Conservation (phyloP, 2,113 vertebrate species). For the Serilophus lunatus region DNA sequence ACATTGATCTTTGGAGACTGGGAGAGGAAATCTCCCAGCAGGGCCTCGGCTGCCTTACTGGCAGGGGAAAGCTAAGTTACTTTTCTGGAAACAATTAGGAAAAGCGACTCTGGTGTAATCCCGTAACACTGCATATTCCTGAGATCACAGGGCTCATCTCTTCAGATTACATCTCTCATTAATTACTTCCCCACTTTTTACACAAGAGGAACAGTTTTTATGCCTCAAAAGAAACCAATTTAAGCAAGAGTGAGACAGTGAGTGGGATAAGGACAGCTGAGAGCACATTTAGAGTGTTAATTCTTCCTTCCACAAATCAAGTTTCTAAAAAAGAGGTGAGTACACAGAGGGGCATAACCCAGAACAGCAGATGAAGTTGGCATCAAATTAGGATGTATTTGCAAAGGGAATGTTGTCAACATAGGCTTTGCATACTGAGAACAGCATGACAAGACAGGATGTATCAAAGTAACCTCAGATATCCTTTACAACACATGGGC, state of each 20-base stretch:
- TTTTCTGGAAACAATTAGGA: slow-evolving; percentile 44
- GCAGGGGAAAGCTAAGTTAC: neutral
- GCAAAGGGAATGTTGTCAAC: neutral
- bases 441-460: neutral
- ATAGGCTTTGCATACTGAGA: neutral
- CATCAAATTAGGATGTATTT: neutral
- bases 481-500: neutral
- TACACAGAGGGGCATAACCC: neutral
- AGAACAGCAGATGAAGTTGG: neutral
- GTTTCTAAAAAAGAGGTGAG: neutral
- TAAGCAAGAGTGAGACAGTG: neutral
- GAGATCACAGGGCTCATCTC: neutral
- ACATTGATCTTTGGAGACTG: slow-evolving; percentile 8
- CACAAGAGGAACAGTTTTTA: neutral
- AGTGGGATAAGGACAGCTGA: neutral
- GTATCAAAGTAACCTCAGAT: neutral
- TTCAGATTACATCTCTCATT: neutral
- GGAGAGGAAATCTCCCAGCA: neutral
- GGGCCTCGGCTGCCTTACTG: slow-evolving; percentile 7
- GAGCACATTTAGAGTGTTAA: neutral
- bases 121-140: neutral
- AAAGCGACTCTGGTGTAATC: neutral
- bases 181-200: neutral
- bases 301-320: neutral
- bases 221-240: neutral